Base-by-base conservation (phyloP, 2,113 vertebrate genomes). In the Prinia subflava region DNA sequence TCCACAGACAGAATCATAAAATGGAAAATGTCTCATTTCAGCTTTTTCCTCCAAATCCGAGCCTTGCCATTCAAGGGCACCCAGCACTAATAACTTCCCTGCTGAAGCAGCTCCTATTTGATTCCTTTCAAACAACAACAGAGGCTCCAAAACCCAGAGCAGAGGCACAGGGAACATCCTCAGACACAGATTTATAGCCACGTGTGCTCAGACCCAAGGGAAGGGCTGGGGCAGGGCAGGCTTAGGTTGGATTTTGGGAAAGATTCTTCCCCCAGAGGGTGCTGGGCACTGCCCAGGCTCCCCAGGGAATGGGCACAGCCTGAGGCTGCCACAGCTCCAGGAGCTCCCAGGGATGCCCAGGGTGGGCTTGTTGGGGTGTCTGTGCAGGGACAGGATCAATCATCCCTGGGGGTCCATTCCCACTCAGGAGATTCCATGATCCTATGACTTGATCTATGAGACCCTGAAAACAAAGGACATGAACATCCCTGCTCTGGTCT, bases 11-110 rank as follows among this genome's bases (percentile, higher is more conserved):
- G 73, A 89, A 91, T 73, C 63, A 78, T 56, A 73, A 87, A 71
- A 95, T 41, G 46, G 81, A 93, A 94, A 91, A 94, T 68, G 87
- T 82, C 76, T 96, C 82, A 86, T 90, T 94, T 88, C 94, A 75
- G 92, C 88, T 91, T 80, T 63, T 64, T 47, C 60, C 64, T 93
- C 85, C 88, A 44, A 81, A 56, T 22, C 47, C 0, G 1, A 90
- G 69, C 23, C 44, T 28, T 74, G 64, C 71, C 83, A 67, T 67
- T 93, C 93, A 83, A 86, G 71, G 79, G 52, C 8, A 3, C 67
- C 42, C 82, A 91, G 79, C 75, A 49, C 71, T 88, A 92, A 92
- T 75, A 85, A 90, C 92, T 50, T 90, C 44, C 31, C 79, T 94
- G 90, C 93, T 93, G 88, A 88, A 67, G 75, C 74, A 90, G 90